A percentile compares a stretch with the other conserved stretches of the same genome.
These are phyloP conservation scores for Arion vulgaris DNA, from an alignment of 1,140 invertebrate genomes.

Conservation along the genomic window DNA sequence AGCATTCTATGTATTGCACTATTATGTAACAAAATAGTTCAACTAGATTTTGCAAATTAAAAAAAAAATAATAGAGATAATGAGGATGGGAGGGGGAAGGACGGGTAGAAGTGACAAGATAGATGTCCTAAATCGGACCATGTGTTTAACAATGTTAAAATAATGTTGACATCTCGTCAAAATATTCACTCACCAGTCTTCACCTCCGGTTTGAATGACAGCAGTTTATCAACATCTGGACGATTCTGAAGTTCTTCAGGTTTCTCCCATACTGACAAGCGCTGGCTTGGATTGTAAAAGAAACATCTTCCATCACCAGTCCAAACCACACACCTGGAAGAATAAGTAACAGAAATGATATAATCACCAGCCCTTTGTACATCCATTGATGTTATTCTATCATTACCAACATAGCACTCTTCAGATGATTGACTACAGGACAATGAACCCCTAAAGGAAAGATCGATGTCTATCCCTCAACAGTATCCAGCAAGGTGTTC, in stretches of 20 bases:
- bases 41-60: too few relatives aligned
- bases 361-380: too few relatives aligned
- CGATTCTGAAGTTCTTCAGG: constrained; percentile 89
- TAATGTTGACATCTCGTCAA: neutral
- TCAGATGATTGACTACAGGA: neutral
- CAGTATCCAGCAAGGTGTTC: too few relatives aligned
- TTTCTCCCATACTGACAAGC: constrained; percentile 96
- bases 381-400: too few relatives aligned
- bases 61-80: too few relatives aligned
- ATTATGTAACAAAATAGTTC: too few relatives aligned
- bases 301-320: constrained; percentile 96
- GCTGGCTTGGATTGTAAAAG: constrained; percentile 87
- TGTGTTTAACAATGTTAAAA: neutral
- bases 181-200: constrained; percentile 45
- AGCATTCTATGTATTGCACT: too few relatives aligned
- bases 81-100: too few relatives aligned
- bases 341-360: neutral
- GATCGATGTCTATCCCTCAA: neutral
- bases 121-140: too few relatives aligned
- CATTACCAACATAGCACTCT: neutral
- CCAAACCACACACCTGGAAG: constrained; percentile 94
- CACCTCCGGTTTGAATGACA: constrained; percentile 84
- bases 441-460: neutral
- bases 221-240: constrained; percentile 92
- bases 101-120: too few relatives aligned